Evolutionary conservation across 2,797 vertebrate species (phyloP), one percentile per base, ranked within the genome.

Genomic region (Enteromius viviparus): DNA sequence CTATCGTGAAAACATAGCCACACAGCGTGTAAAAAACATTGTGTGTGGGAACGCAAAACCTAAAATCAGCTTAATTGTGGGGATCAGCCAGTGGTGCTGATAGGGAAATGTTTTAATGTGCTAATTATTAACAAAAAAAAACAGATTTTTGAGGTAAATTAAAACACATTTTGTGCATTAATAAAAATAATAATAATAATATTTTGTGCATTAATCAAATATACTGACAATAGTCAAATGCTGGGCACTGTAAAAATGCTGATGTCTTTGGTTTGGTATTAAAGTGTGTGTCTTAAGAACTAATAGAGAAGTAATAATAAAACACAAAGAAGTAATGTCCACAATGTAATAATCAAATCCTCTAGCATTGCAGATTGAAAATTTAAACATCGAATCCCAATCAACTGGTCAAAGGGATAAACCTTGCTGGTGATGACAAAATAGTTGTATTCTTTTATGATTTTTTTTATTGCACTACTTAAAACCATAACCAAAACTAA

Each of bases 1-100:
- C 91, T 76, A 49, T 86, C 87, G 87, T 90, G 90, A 90, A 89
- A 85, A 90, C 91, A 90, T 89, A 91, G 12, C 92, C 92, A 91
- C 92, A 87, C 87, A 90, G 89, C 89, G 86, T 51, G 65, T 62
- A 64, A 78, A 77, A 82, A 68, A 34, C 51, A 62, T 29, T 71
- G 40, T 62, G 53, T 71, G 51, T 62, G 14, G 74, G 80, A 83
- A 83, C 0, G 0, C 4, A 10, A 60, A 26, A 60, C 34, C 34
- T 23, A 23, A 76, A 76, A 76, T 26, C 12, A 10, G n/a, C 72
- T 75, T 75, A 78, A 71, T 26, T 82, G 64, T 53, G 26, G 2
- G 23, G 70, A 68, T 80, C 82, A 62, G 75, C 51, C 69, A 17
- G 34, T 17, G 12, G 51, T 78, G 68, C 32, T 49, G 66, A 58